Conservation (phyloP, 1,140 invertebrate species). For the Asbolus verrucosus region DNA sequence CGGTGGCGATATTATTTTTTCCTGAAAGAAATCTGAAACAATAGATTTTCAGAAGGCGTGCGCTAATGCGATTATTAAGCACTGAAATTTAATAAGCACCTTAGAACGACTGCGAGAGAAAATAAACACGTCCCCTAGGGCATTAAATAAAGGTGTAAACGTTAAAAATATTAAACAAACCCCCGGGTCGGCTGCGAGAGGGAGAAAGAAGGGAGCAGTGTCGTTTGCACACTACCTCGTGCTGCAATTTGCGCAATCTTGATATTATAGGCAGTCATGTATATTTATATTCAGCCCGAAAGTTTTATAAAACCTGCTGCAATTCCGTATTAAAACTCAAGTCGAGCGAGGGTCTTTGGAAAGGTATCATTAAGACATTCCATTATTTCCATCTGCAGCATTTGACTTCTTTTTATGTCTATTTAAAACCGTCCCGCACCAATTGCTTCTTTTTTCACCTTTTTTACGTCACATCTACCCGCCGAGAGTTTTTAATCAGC, state of each 20-base stretch:
- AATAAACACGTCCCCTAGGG: conserved; percentile 55
- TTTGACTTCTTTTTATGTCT: conserved; percentile 58
- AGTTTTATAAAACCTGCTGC: conserved; percentile 59
- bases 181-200: conserved; percentile 41
- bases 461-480: conserved; percentile 20
- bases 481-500: conserved; percentile 54
- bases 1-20: background rate
- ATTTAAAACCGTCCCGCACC: conserved; percentile 51
- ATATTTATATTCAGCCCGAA: conserved; percentile 60
- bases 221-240: conserved; percentile 56
- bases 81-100: conserved; percentile 62
- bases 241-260: conserved; percentile 62
- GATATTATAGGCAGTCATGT: conserved; percentile 60
- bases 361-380: conserved; percentile 63
- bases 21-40: conserved; percentile 48
- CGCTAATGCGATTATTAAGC: conserved; percentile 60
- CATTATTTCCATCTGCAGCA: conserved; percentile 63
- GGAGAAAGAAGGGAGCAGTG: conserved; percentile 55
- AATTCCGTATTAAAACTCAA: conserved; percentile 59
- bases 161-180: conserved; percentile 58
- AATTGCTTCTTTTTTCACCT: conserved; percentile 40
- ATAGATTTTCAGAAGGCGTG: conserved; percentile 55
- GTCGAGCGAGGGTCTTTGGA: conserved; percentile 40
- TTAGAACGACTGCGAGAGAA: conserved; percentile 57
- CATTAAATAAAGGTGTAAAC: conserved; percentile 62